A percentile compares a stretch with the other conserved stretches of the same genome.
phyloP scores from a whole-genome alignment of 2,888 invertebrate species.

The Drosophila picticornis region DNA sequence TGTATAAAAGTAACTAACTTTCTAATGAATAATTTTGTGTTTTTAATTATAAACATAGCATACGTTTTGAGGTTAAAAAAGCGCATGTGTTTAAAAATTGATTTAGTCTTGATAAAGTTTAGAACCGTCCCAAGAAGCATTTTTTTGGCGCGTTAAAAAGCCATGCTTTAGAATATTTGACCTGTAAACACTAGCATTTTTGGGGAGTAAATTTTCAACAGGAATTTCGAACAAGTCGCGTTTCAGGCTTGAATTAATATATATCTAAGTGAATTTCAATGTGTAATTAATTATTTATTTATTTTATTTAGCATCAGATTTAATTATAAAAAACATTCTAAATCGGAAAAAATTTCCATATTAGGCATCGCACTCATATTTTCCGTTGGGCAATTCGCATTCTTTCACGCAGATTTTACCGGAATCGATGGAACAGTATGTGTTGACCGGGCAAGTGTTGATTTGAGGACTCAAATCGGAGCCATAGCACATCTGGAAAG shows the following conservation, averaged over 20 bases:
- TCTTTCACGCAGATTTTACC: conserved; percentile 64
- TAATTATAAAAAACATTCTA: not conserved
- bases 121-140: not conserved
- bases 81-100: not conserved
- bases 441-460: conserved; percentile 55
- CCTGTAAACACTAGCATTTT: not conserved
- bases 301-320: conserved; percentile 1
- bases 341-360: not conserved
- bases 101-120: not conserved
- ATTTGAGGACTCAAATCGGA: conserved; percentile 6
- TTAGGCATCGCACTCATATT: conserved; percentile 57
- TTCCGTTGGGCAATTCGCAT: conserved; percentile 43
- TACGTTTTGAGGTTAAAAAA: not conserved
- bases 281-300: not conserved
- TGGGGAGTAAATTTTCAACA: not conserved
- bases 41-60: not conserved
- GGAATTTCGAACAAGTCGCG: not conserved
- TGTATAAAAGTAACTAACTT: not conserved
- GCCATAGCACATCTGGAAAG: conserved; percentile 67
- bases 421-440: conserved; percentile 60
- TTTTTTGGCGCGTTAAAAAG: not conserved
- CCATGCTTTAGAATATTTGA: not conserved
- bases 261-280: not conserved
- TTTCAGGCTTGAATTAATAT: not conserved
- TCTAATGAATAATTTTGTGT: not conserved